These are phyloP conservation scores for Tachina fera DNA, from an alignment of 2,888 invertebrate species.

Conservation along the genomic window DNA sequence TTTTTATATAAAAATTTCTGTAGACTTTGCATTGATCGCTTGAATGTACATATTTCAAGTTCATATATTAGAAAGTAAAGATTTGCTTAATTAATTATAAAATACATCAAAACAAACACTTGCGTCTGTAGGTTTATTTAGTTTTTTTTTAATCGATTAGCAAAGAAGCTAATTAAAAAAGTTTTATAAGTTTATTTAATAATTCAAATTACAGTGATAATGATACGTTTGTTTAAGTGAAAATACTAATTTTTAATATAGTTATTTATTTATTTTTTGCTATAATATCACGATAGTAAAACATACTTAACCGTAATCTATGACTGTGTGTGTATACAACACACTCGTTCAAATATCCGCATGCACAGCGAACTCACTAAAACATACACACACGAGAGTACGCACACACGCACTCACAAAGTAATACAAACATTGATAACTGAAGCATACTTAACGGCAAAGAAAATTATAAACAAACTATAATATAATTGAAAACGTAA, in stretches of 20 bases:
- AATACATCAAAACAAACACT: neutral
- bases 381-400: neutral
- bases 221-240: constrained; percentile 5
- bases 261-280: neutral
- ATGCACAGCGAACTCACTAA: neutral
- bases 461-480: constrained; percentile 36
- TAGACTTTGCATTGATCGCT: no score
- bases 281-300: constrained; percentile 28
- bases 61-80: neutral
- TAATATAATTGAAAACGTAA: constrained; percentile 60
- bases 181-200: constrained; percentile 22
- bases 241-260: neutral
- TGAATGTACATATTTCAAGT: no score
- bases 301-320: constrained; percentile 31
- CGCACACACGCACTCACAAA: neutral
- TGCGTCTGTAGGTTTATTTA: neutral
- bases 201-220: constrained; percentile 25
- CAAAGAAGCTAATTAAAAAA: constrained; percentile 34
- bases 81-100: neutral
- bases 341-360: neutral
- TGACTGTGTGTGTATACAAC: neutral
- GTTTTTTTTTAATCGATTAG: constrained; percentile 4
- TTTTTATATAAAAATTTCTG: no score
- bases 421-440: constrained; percentile 44
- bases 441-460: constrained; percentile 55